phyloP scores from a whole-genome alignment of 2,888 invertebrate species.

The Coelinius sp. region DNA sequence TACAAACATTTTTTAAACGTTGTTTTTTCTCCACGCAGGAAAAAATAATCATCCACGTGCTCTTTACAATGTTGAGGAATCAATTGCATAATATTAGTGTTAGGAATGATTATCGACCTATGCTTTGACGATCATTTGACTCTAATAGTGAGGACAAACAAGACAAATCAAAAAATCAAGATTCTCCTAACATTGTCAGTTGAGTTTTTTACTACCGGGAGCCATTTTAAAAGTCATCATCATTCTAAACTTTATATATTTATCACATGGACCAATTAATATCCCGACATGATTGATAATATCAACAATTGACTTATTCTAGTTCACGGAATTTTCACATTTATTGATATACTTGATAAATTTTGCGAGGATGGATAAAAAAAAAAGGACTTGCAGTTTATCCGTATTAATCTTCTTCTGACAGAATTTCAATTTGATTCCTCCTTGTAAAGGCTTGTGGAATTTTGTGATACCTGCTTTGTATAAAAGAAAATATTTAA shows the following conservation, averaged over 20 bases:
- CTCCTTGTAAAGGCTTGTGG: constrained; percentile 68
- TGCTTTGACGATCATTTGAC: neutral
- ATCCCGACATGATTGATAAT: neutral
- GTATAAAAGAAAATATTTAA: constrained; percentile 58
- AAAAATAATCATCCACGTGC: neutral
- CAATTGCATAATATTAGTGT: neutral
- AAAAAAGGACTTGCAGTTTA: neutral
- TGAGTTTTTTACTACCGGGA: neutral
- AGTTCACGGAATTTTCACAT: no score
- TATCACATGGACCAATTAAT: neutral
- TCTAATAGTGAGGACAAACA: neutral
- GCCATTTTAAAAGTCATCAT: no score
- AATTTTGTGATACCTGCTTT: constrained; percentile 68
- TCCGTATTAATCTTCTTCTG: constrained; percentile 15
- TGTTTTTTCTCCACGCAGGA: neutral
- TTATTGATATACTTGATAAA: neutral
- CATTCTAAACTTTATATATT: neutral
- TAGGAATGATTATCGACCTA: neutral
- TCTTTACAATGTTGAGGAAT: neutral
- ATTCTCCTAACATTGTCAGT: neutral
- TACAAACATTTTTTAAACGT: neutral
- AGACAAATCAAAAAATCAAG: constrained; percentile 16
- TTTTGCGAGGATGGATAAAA: neutral
- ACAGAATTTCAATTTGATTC: constrained; percentile 51
- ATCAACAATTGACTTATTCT: no score